phyloP scores from a whole-genome alignment of 2,797 vertebrate genomes.

The Anisognathus igniventris region DNA sequence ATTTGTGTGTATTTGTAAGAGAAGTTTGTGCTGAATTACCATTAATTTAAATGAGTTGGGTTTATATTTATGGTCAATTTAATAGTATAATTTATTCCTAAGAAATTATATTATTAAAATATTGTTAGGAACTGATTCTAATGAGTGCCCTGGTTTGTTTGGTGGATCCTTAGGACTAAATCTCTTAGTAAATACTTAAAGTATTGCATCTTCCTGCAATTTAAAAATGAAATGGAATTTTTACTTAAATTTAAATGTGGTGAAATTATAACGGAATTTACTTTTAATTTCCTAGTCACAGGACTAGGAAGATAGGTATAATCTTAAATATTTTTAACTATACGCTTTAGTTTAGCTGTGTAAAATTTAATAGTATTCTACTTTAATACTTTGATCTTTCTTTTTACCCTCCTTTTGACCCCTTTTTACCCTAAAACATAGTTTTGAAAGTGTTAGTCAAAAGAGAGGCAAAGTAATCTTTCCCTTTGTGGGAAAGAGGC shows the following conservation, averaged over 20 bases:
- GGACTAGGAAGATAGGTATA: not conserved
- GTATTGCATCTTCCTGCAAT: not conserved
- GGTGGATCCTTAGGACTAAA: not conserved
- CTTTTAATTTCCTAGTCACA: not conserved
- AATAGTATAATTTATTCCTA: not conserved
- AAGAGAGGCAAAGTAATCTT: not conserved
- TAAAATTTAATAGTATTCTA: not conserved
- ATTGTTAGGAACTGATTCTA: not conserved
- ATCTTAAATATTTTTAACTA: not conserved
- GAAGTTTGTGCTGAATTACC: not conserved
- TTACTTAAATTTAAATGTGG: not conserved
- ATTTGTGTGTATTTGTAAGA: not conserved
- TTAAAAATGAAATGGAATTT: not conserved
- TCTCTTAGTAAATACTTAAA: not conserved
- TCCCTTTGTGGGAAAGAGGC: not conserved
- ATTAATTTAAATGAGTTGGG: not conserved
- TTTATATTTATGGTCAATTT: not conserved
- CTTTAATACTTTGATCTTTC: not conserved
- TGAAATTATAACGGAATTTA: not conserved
- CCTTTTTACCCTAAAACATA: not conserved
- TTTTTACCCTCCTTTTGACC: not conserved
- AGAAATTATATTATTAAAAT: not conserved
- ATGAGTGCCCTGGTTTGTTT: not conserved
- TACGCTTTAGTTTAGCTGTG: not conserved
- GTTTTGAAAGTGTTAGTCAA: not conserved